Evolutionary conservation across 2,888 invertebrate genomes (phyloP).

Genomic region (Cyaniris semiargus): DNA sequence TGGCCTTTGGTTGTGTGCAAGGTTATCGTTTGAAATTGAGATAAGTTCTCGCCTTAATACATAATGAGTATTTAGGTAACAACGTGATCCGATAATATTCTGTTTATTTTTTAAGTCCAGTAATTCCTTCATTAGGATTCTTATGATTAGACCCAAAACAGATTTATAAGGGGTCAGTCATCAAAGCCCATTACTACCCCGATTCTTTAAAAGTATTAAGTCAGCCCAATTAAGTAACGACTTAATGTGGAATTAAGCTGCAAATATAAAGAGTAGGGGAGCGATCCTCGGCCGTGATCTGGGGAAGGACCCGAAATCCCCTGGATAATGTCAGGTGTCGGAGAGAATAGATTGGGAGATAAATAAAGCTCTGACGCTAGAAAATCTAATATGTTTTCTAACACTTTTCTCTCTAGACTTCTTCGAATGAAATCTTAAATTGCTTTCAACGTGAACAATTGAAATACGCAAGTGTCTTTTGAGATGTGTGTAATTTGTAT

Average conservation of each 20-base stretch:
- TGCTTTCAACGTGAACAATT: constrained; percentile 20
- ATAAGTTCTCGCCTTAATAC: no score
- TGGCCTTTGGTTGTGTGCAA: no score
- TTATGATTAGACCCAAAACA: not conserved
- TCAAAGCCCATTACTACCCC: not conserved
- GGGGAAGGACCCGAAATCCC: not conserved
- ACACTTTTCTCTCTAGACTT: not conserved
- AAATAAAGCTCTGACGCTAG: constrained; percentile 12
- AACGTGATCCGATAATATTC: no score
- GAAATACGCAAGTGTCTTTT: constrained; percentile 3
- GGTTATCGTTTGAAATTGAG: no score
- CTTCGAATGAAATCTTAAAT: not conserved
- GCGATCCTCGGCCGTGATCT: not conserved
- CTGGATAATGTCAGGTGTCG: constrained; percentile 21
- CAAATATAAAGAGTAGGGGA: not conserved
- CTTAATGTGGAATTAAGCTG: constrained; percentile 22
- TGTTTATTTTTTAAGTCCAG: no score
- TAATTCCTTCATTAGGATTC: no score
- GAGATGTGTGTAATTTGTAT: constrained; percentile 24
- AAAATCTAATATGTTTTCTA: constrained; percentile 21
- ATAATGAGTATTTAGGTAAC: no score
- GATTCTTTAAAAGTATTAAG: constrained; percentile 13
- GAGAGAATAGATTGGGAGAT: constrained; percentile 19
- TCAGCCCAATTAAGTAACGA: constrained; percentile 14
- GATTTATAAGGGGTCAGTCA: not conserved